These are phyloP conservation scores for Zapus hudsonius DNA, from an alignment of 2,113 vertebrate species.

Conservation along the genomic window DNA sequence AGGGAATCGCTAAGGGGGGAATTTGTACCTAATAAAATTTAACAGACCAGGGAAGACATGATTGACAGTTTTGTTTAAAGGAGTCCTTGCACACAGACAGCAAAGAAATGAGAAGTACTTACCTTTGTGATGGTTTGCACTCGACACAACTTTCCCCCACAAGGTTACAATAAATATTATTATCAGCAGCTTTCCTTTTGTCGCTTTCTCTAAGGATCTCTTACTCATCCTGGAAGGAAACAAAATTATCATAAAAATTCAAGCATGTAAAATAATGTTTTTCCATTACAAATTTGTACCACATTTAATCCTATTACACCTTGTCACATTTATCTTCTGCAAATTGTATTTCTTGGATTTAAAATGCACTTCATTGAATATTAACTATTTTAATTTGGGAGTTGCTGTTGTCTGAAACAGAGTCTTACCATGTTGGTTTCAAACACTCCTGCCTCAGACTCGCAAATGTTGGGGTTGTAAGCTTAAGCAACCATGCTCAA, in stretches of 20 bases:
- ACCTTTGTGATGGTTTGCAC: conserved; percentile 94
- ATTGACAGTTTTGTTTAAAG: not conserved
- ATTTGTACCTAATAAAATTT: not conserved
- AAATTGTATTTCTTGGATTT: not conserved
- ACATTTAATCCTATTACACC: not conserved
- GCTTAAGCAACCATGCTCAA: not conserved
- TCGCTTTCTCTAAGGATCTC: conserved; percentile 91
- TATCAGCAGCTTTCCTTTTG: conserved; percentile 93
- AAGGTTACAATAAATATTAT: conserved; percentile 94
- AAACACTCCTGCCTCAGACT: not conserved
- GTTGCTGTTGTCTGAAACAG: too few species aligned
- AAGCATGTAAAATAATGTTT: not conserved
- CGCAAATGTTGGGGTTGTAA: not conserved
- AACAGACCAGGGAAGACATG: not conserved
- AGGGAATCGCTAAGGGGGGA: not conserved
- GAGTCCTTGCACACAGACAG: not conserved
- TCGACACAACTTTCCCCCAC: conserved; percentile 90
- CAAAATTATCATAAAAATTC: conserved; percentile 53
- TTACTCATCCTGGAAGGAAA: conserved; percentile 94
- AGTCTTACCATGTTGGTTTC: not conserved
- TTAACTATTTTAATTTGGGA: not conserved
- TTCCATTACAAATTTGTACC: not conserved
- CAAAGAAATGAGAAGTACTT: conserved; percentile 76
- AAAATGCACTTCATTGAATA: conserved; percentile 32
- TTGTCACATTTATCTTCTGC: not conserved